These are phyloP conservation scores for Zaprionus lachaisei DNA, from an alignment of 1,140 invertebrate genomes.

Conservation along the genomic window DNA sequence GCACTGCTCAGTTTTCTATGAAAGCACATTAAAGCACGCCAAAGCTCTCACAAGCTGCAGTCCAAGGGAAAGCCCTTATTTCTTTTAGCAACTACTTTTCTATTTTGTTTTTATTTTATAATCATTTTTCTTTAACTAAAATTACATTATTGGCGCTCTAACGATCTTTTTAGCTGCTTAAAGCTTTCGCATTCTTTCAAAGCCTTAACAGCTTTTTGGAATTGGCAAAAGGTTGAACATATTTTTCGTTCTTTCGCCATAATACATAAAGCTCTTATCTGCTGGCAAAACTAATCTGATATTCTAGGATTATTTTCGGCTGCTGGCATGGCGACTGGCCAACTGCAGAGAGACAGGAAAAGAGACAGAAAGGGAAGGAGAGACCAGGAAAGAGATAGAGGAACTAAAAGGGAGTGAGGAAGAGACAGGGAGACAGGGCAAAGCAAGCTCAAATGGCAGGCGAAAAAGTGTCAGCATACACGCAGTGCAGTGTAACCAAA, in stretches of 20 bases:
- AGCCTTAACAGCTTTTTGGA: not conserved
- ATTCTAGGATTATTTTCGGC: constrained; percentile 16
- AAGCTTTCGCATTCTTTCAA: not conserved
- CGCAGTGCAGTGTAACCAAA: not conserved
- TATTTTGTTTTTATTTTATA: not conserved
- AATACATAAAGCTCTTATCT: not conserved
- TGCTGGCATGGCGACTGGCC: not conserved
- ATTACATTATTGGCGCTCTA: not conserved
- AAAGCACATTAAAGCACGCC: no score
- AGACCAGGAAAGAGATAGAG: not conserved
- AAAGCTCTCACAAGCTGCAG: no score
- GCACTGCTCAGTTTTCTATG: no score
- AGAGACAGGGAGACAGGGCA: not conserved
- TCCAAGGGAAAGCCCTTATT: no score
- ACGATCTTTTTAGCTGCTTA: not conserved
- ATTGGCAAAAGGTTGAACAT: not conserved
- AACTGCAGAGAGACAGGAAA: not conserved
- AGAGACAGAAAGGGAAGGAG: not conserved
- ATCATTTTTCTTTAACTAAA: not conserved
- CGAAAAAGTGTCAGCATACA: constrained; percentile 1
- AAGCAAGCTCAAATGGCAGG: not conserved
- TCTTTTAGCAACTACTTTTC: no score
- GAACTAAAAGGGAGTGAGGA: not conserved
- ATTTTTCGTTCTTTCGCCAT: not conserved
- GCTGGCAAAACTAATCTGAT: not conserved